phyloP scores from a whole-genome alignment of 64 coral and sea anemone species.

The Dendronephthya gigantea region DNA sequence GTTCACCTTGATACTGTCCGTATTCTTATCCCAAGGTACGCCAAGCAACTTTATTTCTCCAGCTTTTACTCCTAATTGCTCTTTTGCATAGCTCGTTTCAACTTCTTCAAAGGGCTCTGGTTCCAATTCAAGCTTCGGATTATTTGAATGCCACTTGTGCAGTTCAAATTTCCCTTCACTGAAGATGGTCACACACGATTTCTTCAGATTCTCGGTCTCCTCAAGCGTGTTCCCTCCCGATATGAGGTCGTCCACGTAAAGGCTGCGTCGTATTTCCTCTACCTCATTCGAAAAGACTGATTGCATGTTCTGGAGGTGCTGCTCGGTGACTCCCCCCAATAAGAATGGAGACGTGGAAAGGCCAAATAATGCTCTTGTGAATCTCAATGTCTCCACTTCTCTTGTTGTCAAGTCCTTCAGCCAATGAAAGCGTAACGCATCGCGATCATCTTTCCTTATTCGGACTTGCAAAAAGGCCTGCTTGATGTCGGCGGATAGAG shows the following conservation, averaged over 20 bases:
- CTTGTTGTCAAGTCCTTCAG: too few species aligned
- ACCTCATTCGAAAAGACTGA: slow-evolving; percentile 22
- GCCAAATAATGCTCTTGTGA: slow-evolving; percentile 32
- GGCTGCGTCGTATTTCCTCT: slow-evolving; percentile 36
- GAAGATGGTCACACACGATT: slow-evolving; percentile 32
- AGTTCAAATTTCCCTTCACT: slow-evolving; percentile 40
- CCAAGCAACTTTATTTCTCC: slow-evolving; percentile 54
- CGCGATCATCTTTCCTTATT: too few species aligned
- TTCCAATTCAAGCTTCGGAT: slow-evolving; percentile 2
- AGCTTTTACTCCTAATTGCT: slow-evolving; percentile 46
- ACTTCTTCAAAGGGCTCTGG: slow-evolving; percentile 5
- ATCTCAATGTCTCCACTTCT: not conserved
- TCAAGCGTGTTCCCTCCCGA: slow-evolving; percentile 24
- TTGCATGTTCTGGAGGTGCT: not conserved
- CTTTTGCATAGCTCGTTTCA: slow-evolving; percentile 40
- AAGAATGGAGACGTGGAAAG: not conserved
- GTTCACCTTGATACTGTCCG: slow-evolving; percentile 35
- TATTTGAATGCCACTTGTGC: slow-evolving; percentile 44
- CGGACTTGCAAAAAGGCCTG: too few species aligned
- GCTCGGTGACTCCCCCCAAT: slow-evolving; percentile 18
- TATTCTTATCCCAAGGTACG: slow-evolving; percentile 43
- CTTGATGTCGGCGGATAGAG: too few species aligned
- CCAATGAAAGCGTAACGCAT: too few species aligned
- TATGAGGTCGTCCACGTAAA: slow-evolving; percentile 50
- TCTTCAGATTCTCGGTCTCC: slow-evolving; percentile 22